Evolutionary conservation across 1,140 invertebrate species (phyloP).

Genomic region (Nylanderia fulva): DNA sequence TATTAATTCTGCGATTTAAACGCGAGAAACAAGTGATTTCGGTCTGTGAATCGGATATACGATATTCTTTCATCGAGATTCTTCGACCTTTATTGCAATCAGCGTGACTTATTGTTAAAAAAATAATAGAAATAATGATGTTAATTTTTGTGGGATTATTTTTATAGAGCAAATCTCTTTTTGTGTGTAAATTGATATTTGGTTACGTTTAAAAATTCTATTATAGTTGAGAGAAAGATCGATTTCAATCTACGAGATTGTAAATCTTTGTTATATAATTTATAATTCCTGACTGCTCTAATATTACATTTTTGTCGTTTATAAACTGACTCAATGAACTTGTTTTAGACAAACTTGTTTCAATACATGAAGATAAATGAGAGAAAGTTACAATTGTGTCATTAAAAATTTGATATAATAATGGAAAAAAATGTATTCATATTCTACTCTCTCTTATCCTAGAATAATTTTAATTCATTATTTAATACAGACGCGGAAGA

Average conservation of each 20-base stretch:
- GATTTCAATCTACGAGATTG: neutral
- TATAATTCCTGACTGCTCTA: neutral
- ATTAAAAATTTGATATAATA: neutral
- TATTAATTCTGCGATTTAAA: neutral
- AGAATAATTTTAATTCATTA: neutral
- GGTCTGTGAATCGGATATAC: neutral
- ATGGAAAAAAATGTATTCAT: neutral
- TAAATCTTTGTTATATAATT: neutral
- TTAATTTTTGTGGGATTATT: neutral
- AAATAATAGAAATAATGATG: neutral
- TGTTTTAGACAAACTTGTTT: neutral
- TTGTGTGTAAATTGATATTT: neutral
- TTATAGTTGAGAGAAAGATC: neutral
- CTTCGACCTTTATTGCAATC: neutral
- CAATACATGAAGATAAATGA: neutral
- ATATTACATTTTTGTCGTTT: neutral
- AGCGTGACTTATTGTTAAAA: neutral
- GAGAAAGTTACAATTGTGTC: neutral
- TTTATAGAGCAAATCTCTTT: neutral
- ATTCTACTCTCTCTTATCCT: neutral
- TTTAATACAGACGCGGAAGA: neutral
- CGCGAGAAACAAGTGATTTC: neutral
- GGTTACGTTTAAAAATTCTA: neutral
- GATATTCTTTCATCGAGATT: neutral
- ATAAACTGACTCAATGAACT: neutral